Base-by-base conservation (phyloP, 2,888 invertebrate genomes). In the Plebejus melissa region DNA sequence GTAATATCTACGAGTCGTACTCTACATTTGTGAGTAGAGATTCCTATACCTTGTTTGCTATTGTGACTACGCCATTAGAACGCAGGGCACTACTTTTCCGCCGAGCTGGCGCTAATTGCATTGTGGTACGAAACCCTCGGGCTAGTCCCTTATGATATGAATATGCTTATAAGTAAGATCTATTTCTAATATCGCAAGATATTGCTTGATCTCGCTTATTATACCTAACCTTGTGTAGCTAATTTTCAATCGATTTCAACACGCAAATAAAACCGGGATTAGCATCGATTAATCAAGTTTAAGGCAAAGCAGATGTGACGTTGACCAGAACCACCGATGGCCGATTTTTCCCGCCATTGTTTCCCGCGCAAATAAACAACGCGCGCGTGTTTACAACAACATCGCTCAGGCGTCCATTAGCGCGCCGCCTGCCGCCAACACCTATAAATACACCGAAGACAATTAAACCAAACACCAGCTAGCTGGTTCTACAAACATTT, bases 281-380 rank as follows among this genome's bases (percentile, higher is more conserved):
- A n/a, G 16, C 22, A 4, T 13, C 74, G n/a, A 74, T 38, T 70
- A 41, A 74, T 70, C 74, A 71, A 28, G 60, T 46, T n/a, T 41
- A 41, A 74, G 41, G 65, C 9, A 60, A 70, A 72, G 75, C 60
- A 74, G 74, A 76, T 60, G 41, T 74, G 58, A 65, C 58, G 50
- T 60, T 41, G 13, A 11, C 71, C 75, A 69, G 74, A 75, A 46
- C 74, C 54, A 80, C 79, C 83, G 84, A 85, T 81, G 80, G 82
- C 81, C 82, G 82, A 84, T 83, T 83, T 81, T 79, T 81, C 79
- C 82, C 80, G 81, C 82, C 82, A 86, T 86, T 84, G 83, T 85
- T 83, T 77, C 77, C 81, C 78, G 81, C 79, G 79, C 84, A 83
- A 84, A 85, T 87, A 87, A 86, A 87, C 85, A 87, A 50, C 74